phyloP scores from a whole-genome alignment of 2,888 invertebrate genomes.

The Hirtodrosophila histrioides region DNA sequence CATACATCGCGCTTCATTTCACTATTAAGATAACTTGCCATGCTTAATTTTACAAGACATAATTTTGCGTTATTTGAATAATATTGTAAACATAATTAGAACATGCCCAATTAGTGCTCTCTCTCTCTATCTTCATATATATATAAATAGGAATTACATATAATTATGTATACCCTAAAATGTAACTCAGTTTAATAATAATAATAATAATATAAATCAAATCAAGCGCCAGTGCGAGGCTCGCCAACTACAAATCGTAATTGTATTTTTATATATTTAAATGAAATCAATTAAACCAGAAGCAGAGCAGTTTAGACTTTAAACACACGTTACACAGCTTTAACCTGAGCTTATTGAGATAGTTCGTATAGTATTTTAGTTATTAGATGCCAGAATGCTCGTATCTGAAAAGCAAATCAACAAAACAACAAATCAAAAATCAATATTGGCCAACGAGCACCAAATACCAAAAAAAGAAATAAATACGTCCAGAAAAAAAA shows the following conservation, averaged over 20 bases:
- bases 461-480: slow-evolving; percentile 23
- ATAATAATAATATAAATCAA: slow-evolving; percentile 16
- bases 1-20: slow-evolving; percentile 43
- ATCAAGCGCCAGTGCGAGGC: slow-evolving; percentile 40
- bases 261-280: slow-evolving; percentile 43
- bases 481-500: slow-evolving; percentile 59
- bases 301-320: slow-evolving; percentile 26
- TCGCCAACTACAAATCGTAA: slow-evolving; percentile 35
- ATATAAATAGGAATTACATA: slow-evolving; percentile 2
- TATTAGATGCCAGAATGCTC: slow-evolving; percentile 42
- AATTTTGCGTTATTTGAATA: slow-evolving; percentile 19
- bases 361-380: slow-evolving; percentile 41
- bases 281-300: slow-evolving; percentile 32
- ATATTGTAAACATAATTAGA: slow-evolving; percentile 39
- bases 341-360: slow-evolving; percentile 60
- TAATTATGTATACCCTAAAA: slow-evolving; percentile 30
- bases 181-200: slow-evolving; percentile 40
- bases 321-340: slow-evolving; percentile 32
- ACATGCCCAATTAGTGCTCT: slow-evolving; percentile 40
- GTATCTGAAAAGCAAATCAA: slow-evolving; percentile 13
- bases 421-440: neutral
- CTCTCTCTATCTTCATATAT: slow-evolving; percentile 17
- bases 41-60: slow-evolving; percentile 23
- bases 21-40: slow-evolving; percentile 38
- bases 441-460: slow-evolving; percentile 19